Conservation (phyloP, 2,797 vertebrate genomes). For the Crypturellus tataupa region DNA sequence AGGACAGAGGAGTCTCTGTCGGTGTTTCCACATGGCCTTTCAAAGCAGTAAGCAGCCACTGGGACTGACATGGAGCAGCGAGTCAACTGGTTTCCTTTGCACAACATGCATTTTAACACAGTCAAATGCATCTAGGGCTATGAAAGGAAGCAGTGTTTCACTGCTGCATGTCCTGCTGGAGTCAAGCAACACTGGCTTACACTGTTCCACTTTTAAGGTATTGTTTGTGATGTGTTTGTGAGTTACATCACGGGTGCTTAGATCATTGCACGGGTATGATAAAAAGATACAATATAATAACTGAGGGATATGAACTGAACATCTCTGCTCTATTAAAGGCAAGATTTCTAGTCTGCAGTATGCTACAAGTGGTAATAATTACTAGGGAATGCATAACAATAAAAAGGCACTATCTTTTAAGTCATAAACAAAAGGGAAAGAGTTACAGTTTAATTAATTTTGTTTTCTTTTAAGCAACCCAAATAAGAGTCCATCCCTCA, state of each 20-base stretch:
- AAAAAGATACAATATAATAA: neutral
- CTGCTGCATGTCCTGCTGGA: neutral
- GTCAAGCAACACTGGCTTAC: neutral
- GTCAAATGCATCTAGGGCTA: neutral
- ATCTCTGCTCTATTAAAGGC: slow-evolving; percentile 2
- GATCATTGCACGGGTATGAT: neutral
- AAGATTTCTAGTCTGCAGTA: neutral
- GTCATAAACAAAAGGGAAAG: slow-evolving; percentile 43
- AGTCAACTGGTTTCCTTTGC: neutral
- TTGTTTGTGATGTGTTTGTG: neutral
- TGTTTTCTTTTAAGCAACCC: slow-evolving; percentile 56
- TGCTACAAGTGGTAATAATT: slow-evolving; percentile 46
- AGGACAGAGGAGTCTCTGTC: neutral
- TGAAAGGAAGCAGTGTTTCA: neutral
- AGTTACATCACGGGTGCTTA: neutral
- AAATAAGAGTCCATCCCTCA: slow-evolving; percentile 21
- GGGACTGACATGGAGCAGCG: neutral
- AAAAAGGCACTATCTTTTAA: slow-evolving; percentile 54
- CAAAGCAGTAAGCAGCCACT: neutral
- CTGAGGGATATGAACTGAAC: neutral
- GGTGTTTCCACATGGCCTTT: neutral
- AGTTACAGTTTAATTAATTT: slow-evolving; percentile 61
- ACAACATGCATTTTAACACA: neutral
- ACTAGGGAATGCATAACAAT: slow-evolving; percentile 39
- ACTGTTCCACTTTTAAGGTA: neutral